These are phyloP conservation scores for Callitettix versicolor DNA, from an alignment of 1,140 invertebrate genomes.

Conservation along the genomic window DNA sequence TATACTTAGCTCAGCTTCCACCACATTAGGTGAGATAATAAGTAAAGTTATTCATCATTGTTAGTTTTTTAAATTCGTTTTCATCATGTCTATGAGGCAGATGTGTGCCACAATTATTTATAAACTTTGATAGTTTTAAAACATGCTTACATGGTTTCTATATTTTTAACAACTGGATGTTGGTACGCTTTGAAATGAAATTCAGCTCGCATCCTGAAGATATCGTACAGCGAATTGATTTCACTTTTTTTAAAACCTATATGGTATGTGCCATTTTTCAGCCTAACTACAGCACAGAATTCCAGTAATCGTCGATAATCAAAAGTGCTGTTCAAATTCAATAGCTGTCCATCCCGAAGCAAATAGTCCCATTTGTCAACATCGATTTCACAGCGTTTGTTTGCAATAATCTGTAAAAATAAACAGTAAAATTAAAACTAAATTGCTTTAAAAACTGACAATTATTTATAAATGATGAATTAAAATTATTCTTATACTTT, in stretches of 20 bases:
- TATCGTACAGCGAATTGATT: constrained; percentile 19
- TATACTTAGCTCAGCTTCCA: not conserved
- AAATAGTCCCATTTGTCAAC: constrained; percentile 67
- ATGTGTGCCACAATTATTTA: not conserved
- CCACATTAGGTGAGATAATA: not conserved
- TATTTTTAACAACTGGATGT: constrained; percentile 21
- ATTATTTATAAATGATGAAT: not conserved
- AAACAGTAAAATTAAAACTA: constrained; percentile 4
- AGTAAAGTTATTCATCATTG: not conserved
- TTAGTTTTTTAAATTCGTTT: not conserved
- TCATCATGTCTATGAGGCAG: not conserved
- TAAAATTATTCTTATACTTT: not conserved
- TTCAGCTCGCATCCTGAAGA: constrained; percentile 23
- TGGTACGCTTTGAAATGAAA: constrained; percentile 25
- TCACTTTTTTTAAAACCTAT: constrained; percentile 25
- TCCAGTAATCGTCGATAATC: constrained; percentile 23
- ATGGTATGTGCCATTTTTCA: not conserved
- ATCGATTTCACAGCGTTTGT: constrained; percentile 50
- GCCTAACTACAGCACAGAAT: constrained; percentile 17
- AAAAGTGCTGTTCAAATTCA: constrained; percentile 23
- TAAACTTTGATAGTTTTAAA: not conserved
- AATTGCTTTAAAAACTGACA: not conserved
- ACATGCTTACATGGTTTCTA: constrained; percentile 26
- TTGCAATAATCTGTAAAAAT: constrained; percentile 47
- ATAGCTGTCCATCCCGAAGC: constrained; percentile 39